These are phyloP conservation scores for Myotis pilosus DNA, from an alignment of 2,797 vertebrate species.

Conservation along the genomic window DNA sequence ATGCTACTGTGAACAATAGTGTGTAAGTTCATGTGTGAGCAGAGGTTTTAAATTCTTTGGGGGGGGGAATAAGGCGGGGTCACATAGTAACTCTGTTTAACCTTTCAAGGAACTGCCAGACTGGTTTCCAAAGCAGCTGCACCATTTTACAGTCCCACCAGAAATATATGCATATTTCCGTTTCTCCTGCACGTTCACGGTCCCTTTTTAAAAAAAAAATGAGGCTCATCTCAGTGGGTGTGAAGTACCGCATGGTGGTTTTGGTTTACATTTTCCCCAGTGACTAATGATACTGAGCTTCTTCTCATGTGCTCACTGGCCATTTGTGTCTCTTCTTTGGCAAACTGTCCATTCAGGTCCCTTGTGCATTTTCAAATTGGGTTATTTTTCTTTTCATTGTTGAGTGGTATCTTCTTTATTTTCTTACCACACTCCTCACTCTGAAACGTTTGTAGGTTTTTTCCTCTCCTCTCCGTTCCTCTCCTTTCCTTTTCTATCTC, in stretches of 20 bases:
- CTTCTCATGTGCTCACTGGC: background rate
- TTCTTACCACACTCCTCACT: background rate
- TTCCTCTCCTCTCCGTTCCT: background rate
- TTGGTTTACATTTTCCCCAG: background rate
- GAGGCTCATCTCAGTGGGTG: background rate
- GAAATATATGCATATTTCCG: background rate
- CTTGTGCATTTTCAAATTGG: background rate
- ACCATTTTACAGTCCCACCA: background rate
- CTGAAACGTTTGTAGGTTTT: background rate
- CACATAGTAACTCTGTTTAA: fast-evolving
- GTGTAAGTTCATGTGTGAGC: background rate
- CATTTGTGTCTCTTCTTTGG: background rate
- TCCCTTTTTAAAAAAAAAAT: no score
- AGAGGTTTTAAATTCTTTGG: background rate
- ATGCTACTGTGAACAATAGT: fast-evolving
- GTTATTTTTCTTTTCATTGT: background rate
- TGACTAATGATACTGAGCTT: background rate
- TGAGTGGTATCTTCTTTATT: background rate
- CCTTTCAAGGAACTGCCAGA: background rate
- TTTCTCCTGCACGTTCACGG: background rate
- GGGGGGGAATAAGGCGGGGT: background rate
- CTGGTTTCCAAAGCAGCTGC: background rate
- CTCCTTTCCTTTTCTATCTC: background rate
- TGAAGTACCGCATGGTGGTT: background rate
- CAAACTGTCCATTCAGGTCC: background rate